Evolutionary conservation across 2,888 invertebrate species (phyloP).

Genomic region (Macrophya alboannulata): DNA sequence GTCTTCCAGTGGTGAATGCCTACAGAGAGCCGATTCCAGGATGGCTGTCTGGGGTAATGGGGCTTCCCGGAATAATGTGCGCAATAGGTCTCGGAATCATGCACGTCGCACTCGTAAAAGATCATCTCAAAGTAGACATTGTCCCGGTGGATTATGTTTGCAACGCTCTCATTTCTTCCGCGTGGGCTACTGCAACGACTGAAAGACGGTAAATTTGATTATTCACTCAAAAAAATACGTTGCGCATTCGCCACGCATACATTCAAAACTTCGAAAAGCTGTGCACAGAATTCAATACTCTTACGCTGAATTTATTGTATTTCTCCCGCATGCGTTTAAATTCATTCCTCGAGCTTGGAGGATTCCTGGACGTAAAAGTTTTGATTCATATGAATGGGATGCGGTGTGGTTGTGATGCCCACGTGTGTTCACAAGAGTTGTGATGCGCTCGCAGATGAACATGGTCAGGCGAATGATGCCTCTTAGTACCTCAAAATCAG

Average conservation of each 20-base stretch:
- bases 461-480: background rate
- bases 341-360: background rate
- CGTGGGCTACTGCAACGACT: constrained; percentile 83
- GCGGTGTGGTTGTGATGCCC: background rate
- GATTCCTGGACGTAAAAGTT: background rate
- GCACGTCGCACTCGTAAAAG: constrained; percentile 74
- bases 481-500: background rate
- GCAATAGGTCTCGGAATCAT: constrained; percentile 76
- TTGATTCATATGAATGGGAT: background rate
- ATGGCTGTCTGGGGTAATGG: constrained; percentile 96
- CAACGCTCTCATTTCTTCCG: constrained; percentile 88
- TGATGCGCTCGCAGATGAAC: background rate
- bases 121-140: constrained; percentile 60
- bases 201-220: constrained; percentile 1
- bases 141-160: constrained; percentile 71
- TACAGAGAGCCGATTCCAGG: constrained; percentile 86
- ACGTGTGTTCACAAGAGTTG: background rate
- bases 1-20: constrained; percentile 74
- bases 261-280: background rate
- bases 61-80: constrained; percentile 82
- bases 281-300: background rate
- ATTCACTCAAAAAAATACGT: too few relatives aligned
- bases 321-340: background rate
- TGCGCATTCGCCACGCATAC: background rate
- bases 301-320: background rate